Evolutionary conservation across 1,140 invertebrate genomes (phyloP).

Genomic region (Holotrichia oblita): DNA sequence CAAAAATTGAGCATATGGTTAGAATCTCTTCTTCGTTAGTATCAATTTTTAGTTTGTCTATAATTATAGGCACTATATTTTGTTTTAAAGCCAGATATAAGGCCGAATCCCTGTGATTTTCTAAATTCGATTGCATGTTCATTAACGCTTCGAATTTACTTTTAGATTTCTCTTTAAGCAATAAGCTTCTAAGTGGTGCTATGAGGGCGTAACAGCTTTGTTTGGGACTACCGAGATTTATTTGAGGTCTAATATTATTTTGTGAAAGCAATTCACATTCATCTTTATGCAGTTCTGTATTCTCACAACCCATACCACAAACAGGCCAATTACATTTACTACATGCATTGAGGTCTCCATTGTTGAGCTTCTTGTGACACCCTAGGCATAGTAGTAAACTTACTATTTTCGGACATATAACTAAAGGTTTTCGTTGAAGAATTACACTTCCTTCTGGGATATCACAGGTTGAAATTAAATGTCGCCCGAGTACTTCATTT

Average conservation of each 20-base stretch:
- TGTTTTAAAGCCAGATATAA: conserved; percentile 68
- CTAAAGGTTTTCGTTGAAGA: conserved; percentile 72
- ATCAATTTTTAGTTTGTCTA: conserved; percentile 66
- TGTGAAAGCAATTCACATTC: conserved; percentile 67
- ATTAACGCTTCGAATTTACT: conserved; percentile 69
- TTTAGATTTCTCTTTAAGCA: conserved; percentile 65
- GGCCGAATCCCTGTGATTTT: conserved; percentile 65
- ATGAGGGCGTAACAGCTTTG: conserved; percentile 71
- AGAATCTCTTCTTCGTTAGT: conserved; percentile 68
- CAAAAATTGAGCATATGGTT: conserved; percentile 70
- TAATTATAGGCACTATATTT: conserved; percentile 70
- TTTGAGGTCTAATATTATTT: conserved; percentile 60
- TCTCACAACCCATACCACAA: conserved; percentile 68
- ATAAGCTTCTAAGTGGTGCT: conserved; percentile 69
- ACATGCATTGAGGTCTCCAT: conserved; percentile 62
- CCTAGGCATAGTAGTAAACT: conserved; percentile 65
- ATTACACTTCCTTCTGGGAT: conserved; percentile 73
- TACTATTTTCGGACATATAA: conserved; percentile 69
- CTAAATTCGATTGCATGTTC: conserved; percentile 64
- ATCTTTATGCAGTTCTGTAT: conserved; percentile 63
- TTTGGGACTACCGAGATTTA: conserved; percentile 58
- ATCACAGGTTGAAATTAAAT: conserved; percentile 71
- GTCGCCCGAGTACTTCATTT: conserved; percentile 68
- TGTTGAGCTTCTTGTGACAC: conserved; percentile 70
- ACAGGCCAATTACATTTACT: conserved; percentile 69